phyloP scores from a whole-genome alignment of 1,140 invertebrate species.

The Idris sp. region DNA sequence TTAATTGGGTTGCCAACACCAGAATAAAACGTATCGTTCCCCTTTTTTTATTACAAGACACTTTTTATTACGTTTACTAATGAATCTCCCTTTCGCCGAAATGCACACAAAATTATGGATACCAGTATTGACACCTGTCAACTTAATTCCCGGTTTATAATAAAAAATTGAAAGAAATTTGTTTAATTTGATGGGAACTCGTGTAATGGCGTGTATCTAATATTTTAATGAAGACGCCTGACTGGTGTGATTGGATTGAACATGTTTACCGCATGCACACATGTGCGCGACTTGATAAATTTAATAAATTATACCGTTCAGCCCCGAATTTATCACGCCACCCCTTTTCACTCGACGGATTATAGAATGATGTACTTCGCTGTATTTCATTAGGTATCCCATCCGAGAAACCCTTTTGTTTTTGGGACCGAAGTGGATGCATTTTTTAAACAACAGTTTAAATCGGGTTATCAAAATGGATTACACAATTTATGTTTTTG shows the following conservation, averaged over 20 bases:
- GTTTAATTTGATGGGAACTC: conserved; percentile 31
- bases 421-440: conserved; percentile 26
- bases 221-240: conserved; percentile 55
- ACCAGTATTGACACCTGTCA: too few species aligned
- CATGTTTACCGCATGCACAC: conserved; percentile 40
- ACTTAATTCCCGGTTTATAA: too few species aligned
- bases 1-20: conserved; percentile 77
- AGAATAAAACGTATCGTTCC: conserved; percentile 65
- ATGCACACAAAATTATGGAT: too few species aligned
- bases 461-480: too few species aligned
- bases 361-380: conserved; percentile 61
- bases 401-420: conserved; percentile 44
- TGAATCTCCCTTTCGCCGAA: too few species aligned
- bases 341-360: conserved; percentile 59
- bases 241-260: conserved; percentile 49
- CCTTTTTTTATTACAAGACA: conserved; percentile 13
- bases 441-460: too few species aligned
- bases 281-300: conserved; percentile 69
- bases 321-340: conserved; percentile 72
- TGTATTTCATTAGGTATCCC: conserved; percentile 69
- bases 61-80: too few species aligned
- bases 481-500: too few species aligned
- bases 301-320: conserved; percentile 73
- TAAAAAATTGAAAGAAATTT: neutral
- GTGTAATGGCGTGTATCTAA: conserved; percentile 45